Conservation (phyloP, 2,797 vertebrate species). For the Acipenser oxyrinchus region DNA sequence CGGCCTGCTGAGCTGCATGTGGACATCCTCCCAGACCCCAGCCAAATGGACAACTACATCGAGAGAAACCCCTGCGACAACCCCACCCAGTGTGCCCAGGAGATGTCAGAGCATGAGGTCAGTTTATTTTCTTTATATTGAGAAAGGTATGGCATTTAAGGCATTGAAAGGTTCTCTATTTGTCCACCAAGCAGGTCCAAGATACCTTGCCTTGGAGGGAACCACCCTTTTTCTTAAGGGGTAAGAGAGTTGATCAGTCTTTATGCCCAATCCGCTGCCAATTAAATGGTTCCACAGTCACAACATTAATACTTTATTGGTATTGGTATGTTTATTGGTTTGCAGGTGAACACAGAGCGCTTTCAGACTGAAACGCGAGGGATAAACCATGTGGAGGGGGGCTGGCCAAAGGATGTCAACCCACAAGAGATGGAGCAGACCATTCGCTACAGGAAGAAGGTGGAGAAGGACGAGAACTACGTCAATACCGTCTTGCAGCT, state of each 20-base stretch:
- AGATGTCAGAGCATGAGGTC: constrained; percentile 82
- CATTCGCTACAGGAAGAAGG: constrained; percentile 82
- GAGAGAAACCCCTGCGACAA: constrained; percentile 59
- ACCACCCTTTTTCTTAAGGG: not conserved
- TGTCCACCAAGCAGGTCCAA: no score
- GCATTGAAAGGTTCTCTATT: no score
- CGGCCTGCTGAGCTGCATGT: constrained; percentile 55
- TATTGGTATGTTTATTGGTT: not conserved
- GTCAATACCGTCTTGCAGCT: constrained; percentile 63
- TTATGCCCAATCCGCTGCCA: no score
- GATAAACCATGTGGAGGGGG: constrained; percentile 80
- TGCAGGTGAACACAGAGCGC: constrained; percentile 78
- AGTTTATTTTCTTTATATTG: not conserved
- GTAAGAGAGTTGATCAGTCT: not conserved
- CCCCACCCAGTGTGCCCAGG: constrained; percentile 50
- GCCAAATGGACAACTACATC: constrained; percentile 51
- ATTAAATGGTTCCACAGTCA: no score
- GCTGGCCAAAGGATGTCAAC: constrained; percentile 87
- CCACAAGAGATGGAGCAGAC: constrained; percentile 75
- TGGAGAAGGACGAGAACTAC: constrained; percentile 82
- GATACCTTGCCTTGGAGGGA: no score
- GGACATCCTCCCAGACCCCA: constrained; percentile 69
- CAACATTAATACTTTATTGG: not conserved
- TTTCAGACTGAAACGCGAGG: constrained; percentile 63
- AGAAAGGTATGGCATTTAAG: not conserved